Evolutionary conservation across 2,113 vertebrate species (phyloP).

Genomic region (Cygnus atratus): DNA sequence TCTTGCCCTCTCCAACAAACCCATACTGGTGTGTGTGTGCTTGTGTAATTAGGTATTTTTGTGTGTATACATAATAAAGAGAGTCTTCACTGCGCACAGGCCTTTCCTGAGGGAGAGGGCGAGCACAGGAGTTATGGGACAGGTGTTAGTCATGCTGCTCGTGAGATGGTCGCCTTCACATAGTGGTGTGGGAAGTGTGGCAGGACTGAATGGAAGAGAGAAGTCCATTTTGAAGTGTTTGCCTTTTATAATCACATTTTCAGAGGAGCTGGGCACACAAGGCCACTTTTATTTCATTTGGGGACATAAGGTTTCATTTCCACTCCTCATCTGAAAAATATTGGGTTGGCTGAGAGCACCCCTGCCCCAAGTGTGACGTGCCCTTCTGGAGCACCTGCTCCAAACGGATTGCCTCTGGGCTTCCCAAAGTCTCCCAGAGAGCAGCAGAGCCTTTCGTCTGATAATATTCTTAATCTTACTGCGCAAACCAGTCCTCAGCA

Average conservation of each 20-base stretch:
- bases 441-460: not conserved
- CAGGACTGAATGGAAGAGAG: not conserved
- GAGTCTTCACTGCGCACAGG: not conserved
- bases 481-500: not conserved
- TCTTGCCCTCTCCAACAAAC: not conserved
- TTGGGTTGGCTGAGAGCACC: not conserved
- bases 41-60: not conserved
- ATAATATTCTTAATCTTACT: not conserved
- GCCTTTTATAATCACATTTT: not conserved
- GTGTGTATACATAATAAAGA: not conserved
- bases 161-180: accelerated
- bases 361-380: not conserved
- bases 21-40: not conserved
- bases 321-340: not conserved
- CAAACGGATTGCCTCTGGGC: not conserved
- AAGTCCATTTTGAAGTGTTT: not conserved
- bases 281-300: not conserved
- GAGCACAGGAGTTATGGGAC: not conserved
- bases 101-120: not conserved
- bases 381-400: not conserved
- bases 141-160: constrained; percentile 11
- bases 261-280: not conserved
- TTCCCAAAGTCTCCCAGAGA: not conserved
- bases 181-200: not conserved
- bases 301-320: not conserved